Base-by-base conservation (phyloP, 2,113 vertebrate genomes). In the Oncorhynchus clarkii region DNA sequence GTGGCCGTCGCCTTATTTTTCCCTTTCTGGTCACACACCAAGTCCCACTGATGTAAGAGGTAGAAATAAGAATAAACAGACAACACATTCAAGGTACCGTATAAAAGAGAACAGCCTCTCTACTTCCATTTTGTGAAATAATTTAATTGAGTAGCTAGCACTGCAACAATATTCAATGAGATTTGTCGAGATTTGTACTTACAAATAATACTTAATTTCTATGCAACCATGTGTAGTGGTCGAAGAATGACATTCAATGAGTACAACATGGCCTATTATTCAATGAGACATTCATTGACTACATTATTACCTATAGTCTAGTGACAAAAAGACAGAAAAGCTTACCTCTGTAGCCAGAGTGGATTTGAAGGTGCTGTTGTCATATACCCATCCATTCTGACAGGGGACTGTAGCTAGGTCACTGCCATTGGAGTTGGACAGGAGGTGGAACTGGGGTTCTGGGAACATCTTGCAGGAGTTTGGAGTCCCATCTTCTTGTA, bases 291-390 rank as follows among this genome's bases (percentile, higher is more conserved):
- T 70, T 45, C 59, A 48, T 26, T 45, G 2, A 45, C 27, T 34
- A 16, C 6, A 27, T 20, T 27, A 18, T 5, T 2, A 48, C 16
- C 45, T 11, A 71, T 59, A 48, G 45, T 5, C 85, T 69, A 24
- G 16, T 31, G 20, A 51, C 4, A n/a, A 34, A 34, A 2, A 57
- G 12, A 70, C 13, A 65, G 29, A 72, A 49, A 73, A 4, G 5
- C 31, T 88, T 91, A 97, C 96, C 96, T 97, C 87, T 0, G 95
- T 95, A 45, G 92, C 93, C 73, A 96, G 87, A 64, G 96, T 95
- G 72, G 96, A 95, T 70, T 87, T 93, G 88, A 97, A 95, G 67
- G 91, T 93, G 0, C 90, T 93, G 77, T 74, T 89, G 77, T 97
- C 92, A 1, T 95, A 97, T 79, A 92, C 90, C 96, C 96, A 97